Conservation (phyloP, 2,888 invertebrate species). For the Drosophila cognata region DNA sequence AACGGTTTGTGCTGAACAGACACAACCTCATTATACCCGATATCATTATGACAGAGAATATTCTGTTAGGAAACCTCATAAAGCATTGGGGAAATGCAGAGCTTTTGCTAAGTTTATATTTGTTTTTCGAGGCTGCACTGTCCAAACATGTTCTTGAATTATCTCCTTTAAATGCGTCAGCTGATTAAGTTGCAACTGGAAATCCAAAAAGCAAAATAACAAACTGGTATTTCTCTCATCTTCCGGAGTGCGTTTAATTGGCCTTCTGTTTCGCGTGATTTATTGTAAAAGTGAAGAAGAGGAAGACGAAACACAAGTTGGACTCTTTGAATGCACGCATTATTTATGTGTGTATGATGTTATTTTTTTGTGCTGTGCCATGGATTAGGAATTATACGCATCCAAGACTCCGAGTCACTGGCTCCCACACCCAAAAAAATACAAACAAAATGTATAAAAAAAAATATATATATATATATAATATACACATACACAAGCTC, state of each 20-base stretch:
- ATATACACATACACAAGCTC: not conserved
- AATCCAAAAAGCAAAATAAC: slow-evolving; percentile 9
- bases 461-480: not conserved
- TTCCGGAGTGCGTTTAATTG: slow-evolving; percentile 66
- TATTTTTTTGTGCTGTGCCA: slow-evolving; percentile 67
- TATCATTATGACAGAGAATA: not conserved
- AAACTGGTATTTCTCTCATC: slow-evolving; percentile 21
- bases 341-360: slow-evolving; percentile 79
- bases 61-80: not conserved
- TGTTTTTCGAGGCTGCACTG: not conserved
- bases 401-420: slow-evolving; percentile 7
- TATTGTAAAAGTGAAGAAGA: slow-evolving; percentile 64
- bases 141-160: not conserved
- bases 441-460: not conserved
- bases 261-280: slow-evolving; percentile 69
- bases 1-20: not conserved
- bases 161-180: slow-evolving; percentile 5
- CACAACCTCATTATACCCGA: not conserved
- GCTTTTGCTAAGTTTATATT: not conserved
- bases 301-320: slow-evolving; percentile 28
- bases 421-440: slow-evolving; percentile 37
- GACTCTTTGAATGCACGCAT: slow-evolving; percentile 38
- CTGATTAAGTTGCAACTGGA: slow-evolving; percentile 52
- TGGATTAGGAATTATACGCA: slow-evolving; percentile 81
- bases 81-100: not conserved